Percentiles rank a stretch among this genome's conserved stretches.
These are phyloP conservation scores for Oreochromis tanganicae DNA, from an alignment of 2,113 vertebrate species.

Conservation along the genomic window DNA sequence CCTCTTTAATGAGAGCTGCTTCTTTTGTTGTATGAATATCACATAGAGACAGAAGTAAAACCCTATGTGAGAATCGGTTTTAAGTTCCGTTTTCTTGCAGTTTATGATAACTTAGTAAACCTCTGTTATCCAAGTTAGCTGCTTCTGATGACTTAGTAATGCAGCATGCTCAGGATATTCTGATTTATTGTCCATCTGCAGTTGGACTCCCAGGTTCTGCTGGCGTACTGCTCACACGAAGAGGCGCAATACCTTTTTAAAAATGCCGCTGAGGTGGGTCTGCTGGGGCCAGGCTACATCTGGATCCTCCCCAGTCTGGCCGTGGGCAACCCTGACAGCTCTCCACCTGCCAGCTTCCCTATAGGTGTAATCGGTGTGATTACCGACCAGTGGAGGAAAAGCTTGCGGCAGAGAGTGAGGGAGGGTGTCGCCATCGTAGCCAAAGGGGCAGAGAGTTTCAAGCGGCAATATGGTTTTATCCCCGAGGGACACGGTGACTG, in stretches of 20 bases:
- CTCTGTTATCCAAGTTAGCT: not conserved
- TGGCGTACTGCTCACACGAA: constrained; percentile 90
- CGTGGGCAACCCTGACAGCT: constrained; percentile 85
- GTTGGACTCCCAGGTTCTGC: constrained; percentile 87
- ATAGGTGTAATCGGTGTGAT: constrained; percentile 91
- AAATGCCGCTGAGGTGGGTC: constrained; percentile 83
- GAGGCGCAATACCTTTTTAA: constrained; percentile 88
- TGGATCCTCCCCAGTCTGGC: constrained; percentile 91
- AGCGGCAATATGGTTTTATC: constrained; percentile 76
- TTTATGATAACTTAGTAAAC: not conserved
- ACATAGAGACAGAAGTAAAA: not conserved
- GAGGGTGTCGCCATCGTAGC: constrained; percentile 93
- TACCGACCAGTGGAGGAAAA: constrained; percentile 92
- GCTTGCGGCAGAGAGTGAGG: constrained; percentile 86
- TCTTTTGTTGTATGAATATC: not conserved
- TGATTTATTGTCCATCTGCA: not conserved
- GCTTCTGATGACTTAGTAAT: not conserved
- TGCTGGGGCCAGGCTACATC: constrained; percentile 88
- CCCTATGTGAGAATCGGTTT: not conserved
- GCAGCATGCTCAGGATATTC: not conserved
- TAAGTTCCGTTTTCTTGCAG: not conserved
- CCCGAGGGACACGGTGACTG: constrained; percentile 83
- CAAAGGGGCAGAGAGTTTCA: constrained; percentile 85
- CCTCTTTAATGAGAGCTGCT: not conserved
- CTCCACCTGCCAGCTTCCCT: constrained; percentile 82